Conservation (phyloP, 2,113 vertebrate genomes). For the Colius striatus region DNA sequence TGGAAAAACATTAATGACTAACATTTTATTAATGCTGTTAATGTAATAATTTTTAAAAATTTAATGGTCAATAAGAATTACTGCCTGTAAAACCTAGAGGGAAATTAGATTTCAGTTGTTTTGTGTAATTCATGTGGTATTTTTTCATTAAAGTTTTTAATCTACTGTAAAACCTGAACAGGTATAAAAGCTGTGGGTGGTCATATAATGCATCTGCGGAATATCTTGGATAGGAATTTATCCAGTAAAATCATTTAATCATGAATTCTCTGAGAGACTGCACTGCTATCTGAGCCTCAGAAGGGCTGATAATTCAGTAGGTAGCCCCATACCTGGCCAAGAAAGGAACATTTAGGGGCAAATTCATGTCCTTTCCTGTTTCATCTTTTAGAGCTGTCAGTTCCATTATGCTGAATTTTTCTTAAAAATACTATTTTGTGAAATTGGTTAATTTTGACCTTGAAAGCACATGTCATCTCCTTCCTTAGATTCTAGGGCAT, state of each 20-base stretch:
- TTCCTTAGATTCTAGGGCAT: not conserved
- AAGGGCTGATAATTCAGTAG: not conserved
- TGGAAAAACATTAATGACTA: not conserved
- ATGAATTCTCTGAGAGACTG: not conserved
- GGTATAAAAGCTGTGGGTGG: not conserved
- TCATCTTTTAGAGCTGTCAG: not conserved
- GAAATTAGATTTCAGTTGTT: constrained; percentile 7
- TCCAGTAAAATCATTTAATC: not conserved
- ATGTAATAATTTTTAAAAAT: not conserved
- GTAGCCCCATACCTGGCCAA: not conserved
- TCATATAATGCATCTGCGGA: not conserved
- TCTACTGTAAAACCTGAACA: constrained; percentile 6
- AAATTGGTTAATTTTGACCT: not conserved
- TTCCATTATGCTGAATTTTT: not conserved
- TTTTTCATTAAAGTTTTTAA: constrained; percentile 2
- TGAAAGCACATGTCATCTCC: not conserved
- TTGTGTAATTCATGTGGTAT: not conserved
- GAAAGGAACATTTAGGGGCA: not conserved
- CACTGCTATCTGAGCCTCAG: not conserved
- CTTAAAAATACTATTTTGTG: not conserved
- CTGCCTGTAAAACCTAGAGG: not conserved
- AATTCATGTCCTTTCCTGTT: not conserved
- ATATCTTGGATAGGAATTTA: not conserved
- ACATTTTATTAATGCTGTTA: constrained; percentile 8
- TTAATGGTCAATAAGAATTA: not conserved